phyloP scores from a whole-genome alignment of 2,797 vertebrate genomes.

The Cebuella pygmaea region DNA sequence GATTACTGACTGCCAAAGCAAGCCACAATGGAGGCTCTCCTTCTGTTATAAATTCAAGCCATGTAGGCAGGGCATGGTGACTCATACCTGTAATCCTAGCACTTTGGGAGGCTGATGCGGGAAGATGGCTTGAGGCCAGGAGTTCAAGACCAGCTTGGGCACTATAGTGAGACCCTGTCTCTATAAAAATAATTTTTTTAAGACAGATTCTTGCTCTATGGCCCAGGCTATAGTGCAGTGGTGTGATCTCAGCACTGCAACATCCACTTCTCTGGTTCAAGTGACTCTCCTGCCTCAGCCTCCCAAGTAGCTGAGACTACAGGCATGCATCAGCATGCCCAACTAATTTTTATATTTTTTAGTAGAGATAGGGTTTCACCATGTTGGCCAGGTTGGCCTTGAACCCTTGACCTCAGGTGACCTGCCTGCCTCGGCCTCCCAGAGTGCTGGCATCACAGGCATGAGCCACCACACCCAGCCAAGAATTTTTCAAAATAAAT shows the following conservation, averaged over 20 bases:
- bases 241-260: neutral
- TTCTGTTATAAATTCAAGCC: neutral
- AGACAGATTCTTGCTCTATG: neutral
- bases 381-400: neutral
- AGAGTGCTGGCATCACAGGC: neutral
- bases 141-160: neutral
- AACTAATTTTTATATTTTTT: neutral
- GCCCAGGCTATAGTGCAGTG: neutral
- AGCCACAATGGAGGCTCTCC: neutral
- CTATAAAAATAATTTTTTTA: neutral
- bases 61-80: fast-evolving
- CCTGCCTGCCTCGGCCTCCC: neutral
- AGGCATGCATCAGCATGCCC: neutral
- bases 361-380: neutral
- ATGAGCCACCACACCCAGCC: neutral
- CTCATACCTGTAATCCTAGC: neutral
- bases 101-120: neutral
- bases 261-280: neutral
- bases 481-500: neutral
- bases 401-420: neutral
- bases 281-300: neutral
- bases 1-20: neutral
- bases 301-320: neutral
- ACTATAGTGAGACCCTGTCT: neutral
- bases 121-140: neutral